These are phyloP conservation scores for Aplodontia rufa DNA, from an alignment of 2,113 vertebrate species.

Conservation along the genomic window DNA sequence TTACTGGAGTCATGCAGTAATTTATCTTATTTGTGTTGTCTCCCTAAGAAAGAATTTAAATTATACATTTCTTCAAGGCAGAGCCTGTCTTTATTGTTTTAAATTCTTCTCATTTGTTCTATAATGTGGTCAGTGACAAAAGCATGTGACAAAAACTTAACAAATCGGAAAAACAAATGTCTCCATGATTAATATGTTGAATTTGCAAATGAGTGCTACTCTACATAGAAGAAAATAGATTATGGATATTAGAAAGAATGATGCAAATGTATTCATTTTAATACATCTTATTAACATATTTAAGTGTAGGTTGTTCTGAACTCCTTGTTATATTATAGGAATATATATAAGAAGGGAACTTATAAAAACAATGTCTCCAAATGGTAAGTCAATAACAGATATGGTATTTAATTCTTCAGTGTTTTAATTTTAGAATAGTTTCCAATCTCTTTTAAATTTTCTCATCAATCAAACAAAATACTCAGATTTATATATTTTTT, in stretches of 20 bases:
- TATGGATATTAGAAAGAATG: conserved; percentile 47
- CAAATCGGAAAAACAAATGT: conserved; percentile 72
- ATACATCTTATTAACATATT: conserved; percentile 64
- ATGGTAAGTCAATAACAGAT: conserved; percentile 81
- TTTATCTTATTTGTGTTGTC: conserved; percentile 57
- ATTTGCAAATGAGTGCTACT: conserved; percentile 56
- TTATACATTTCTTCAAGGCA: conserved; percentile 53
- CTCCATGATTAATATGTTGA: conserved; percentile 65
- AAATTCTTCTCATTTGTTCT: conserved; percentile 59
- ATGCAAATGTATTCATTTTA: conserved; percentile 60
- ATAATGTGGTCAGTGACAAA: conserved; percentile 59
- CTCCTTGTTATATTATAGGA: neutral
- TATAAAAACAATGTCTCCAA: conserved; percentile 54
- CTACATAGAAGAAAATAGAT: conserved; percentile 61
- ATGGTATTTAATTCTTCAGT: conserved; percentile 81
- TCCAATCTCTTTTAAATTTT: conserved; percentile 73
- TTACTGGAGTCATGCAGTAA: conserved; percentile 22
- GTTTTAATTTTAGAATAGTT: conserved; percentile 79
- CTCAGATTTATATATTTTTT: conserved; percentile 72
- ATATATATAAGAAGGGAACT: neutral
- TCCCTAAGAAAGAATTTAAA: conserved; percentile 53
- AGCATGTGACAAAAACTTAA: conserved; percentile 66
- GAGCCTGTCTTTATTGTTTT: conserved; percentile 44
- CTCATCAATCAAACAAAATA: conserved; percentile 76
- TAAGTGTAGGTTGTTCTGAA: conserved; percentile 42